Conservation (phyloP, 2,888 invertebrate genomes). For the Macaria notata region DNA sequence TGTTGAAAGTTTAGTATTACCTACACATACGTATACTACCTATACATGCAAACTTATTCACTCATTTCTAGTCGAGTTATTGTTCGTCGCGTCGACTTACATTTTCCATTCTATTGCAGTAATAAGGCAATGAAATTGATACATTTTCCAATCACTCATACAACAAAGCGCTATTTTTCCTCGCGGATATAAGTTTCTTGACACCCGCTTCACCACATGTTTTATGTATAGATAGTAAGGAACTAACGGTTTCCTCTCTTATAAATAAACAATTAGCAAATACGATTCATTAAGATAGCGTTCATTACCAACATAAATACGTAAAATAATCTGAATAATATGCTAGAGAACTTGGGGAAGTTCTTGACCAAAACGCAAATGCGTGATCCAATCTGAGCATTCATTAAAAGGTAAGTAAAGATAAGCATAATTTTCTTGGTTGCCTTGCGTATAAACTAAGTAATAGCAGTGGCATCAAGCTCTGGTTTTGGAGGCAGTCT, state of each 20-base stretch:
- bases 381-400: conserved; percentile 4
- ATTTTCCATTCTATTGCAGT: conserved; percentile 41
- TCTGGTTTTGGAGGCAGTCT: conserved; percentile 2
- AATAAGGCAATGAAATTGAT: conserved; percentile 24
- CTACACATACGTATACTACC: background rate
- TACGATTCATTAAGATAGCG: background rate
- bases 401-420: conserved; percentile 1
- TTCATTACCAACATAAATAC: background rate
- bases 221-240: background rate
- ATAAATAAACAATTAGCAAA: conserved; percentile 1
- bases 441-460: conserved; percentile 10
- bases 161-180: background rate
- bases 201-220: background rate
- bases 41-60: background rate
- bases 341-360: conserved; percentile 1
- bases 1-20: too few species aligned
- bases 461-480: conserved; percentile 9
- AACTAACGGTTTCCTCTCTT: conserved; percentile 1
- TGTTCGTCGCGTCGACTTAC: conserved; percentile 18
- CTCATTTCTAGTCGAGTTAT: conserved; percentile 1
- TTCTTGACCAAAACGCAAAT: conserved; percentile 6
- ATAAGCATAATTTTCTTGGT: conserved; percentile 11
- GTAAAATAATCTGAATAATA: conserved; percentile 1
- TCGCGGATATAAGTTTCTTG: background rate
- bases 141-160: background rate